A percentile compares a stretch with the other conserved stretches of the same genome.
These are phyloP conservation scores for Meteorus colon DNA, from an alignment of 2,888 invertebrate species.

Conservation along the genomic window DNA sequence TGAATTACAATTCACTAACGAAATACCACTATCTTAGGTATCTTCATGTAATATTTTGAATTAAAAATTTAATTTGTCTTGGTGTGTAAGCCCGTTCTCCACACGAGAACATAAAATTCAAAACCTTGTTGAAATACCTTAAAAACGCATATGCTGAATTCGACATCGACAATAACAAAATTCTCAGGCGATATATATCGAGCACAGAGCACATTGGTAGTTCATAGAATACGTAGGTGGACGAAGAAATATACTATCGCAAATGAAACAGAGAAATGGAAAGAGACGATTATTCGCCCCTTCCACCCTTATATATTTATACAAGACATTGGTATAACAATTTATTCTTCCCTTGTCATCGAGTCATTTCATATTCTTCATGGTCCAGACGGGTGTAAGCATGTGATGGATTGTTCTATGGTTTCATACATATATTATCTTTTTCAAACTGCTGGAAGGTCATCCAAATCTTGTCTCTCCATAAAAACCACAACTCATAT, in stretches of 20 bases:
- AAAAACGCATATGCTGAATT: too few relatives aligned
- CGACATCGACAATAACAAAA: too few relatives aligned
- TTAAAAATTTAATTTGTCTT: too few relatives aligned
- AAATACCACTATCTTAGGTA: too few relatives aligned
- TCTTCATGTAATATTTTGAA: too few relatives aligned
- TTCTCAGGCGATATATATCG: too few relatives aligned
- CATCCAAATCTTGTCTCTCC: not conserved
- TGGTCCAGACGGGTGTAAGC: not conserved
- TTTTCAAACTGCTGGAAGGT: not conserved
- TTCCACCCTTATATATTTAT: not conserved
- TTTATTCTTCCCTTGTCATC: not conserved
- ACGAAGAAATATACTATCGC: not conserved
- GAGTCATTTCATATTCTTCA: slow-evolving; percentile 18
- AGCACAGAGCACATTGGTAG: not conserved
- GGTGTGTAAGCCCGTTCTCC: too few relatives aligned
- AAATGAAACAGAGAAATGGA: not conserved
- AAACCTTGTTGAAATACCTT: too few relatives aligned
- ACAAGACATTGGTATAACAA: slow-evolving; percentile 6
- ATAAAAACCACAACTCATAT: not conserved
- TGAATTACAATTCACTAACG: too few relatives aligned
- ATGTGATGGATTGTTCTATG: not conserved
- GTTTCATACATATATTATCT: not conserved
- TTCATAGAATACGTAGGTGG: not conserved
- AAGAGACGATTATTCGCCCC: not conserved
- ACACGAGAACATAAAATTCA: too few relatives aligned